phyloP scores from a whole-genome alignment of 2,113 vertebrate species.

The Pyrgilauda ruficollis region DNA sequence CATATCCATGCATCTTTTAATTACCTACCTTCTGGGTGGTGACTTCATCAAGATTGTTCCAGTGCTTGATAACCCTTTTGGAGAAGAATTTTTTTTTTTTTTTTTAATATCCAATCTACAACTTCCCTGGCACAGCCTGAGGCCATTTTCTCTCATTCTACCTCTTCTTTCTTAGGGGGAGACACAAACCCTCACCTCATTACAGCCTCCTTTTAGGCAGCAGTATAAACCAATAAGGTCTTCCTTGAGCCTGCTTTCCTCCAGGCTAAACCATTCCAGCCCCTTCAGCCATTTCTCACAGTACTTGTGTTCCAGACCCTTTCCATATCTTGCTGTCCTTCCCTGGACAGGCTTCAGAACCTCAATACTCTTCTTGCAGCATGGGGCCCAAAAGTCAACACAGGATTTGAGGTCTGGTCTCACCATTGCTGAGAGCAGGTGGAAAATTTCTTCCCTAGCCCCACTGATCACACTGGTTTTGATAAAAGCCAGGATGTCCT shows the following conservation, averaged over 20 bases:
- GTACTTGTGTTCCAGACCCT: background rate
- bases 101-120: background rate
- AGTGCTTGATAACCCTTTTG: rapidly evolving
- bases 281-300: rapidly evolving
- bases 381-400: background rate
- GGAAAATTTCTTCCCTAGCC: background rate
- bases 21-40: background rate
- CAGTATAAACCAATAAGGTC: background rate
- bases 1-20: background rate
- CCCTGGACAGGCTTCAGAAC: rapidly evolving
- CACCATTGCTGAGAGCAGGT: background rate
- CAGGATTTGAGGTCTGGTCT: rapidly evolving
- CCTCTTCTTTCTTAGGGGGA: background rate
- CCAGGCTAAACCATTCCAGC: background rate
- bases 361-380: background rate
- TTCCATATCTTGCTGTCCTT: rapidly evolving
- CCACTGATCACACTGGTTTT: background rate
- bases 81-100: background rate
- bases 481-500: background rate
- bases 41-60: background rate
- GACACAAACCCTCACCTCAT: rapidly evolving
- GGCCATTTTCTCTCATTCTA: background rate
- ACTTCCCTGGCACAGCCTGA: background rate
- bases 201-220: background rate
- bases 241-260: background rate